A percentile compares a stretch with the other conserved stretches of the same genome.
Evolutionary conservation across 2,797 vertebrate genomes (phyloP).

Genomic region (Clarias pachynema): DNA sequence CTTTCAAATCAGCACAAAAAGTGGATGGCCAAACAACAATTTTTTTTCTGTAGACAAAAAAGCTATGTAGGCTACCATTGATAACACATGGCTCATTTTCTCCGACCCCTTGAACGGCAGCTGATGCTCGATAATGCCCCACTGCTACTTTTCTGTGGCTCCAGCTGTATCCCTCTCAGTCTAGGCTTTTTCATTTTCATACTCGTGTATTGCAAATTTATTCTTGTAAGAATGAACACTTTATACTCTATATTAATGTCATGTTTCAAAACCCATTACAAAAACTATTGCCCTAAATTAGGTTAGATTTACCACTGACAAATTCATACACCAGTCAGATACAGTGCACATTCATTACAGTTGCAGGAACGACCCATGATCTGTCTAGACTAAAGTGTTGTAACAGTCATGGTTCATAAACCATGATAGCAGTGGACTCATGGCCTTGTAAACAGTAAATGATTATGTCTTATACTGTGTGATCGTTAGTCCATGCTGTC

Average conservation of each 20-base stretch:
- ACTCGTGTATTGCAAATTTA: neutral
- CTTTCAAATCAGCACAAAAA: neutral
- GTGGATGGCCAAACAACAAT: neutral
- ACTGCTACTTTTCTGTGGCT: neutral
- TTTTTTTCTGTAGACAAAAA: neutral
- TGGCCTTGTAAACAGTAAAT: conserved; percentile 46
- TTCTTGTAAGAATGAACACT: neutral
- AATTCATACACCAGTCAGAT: conserved; percentile 7
- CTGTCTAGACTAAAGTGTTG: conserved; percentile 33
- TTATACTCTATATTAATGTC: neutral
- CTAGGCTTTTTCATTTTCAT: neutral
- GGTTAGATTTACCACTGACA: conserved; percentile 15
- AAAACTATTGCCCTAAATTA: neutral
- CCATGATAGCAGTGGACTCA: conserved; percentile 34
- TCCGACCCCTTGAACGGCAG: neutral
- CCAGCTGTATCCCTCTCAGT: neutral
- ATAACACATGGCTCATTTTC: neutral
- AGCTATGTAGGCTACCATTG: neutral
- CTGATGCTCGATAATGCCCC: neutral
- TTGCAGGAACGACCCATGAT: conserved; percentile 38
- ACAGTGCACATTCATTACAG: conserved; percentile 28
- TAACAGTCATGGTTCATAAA: conserved; percentile 46
- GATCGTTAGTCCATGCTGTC: conserved; percentile 26
- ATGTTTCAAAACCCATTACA: neutral
- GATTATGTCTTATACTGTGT: conserved; percentile 34